These are phyloP conservation scores for Griposia aprilina DNA, from an alignment of 2,888 invertebrate genomes.

Conservation along the genomic window DNA sequence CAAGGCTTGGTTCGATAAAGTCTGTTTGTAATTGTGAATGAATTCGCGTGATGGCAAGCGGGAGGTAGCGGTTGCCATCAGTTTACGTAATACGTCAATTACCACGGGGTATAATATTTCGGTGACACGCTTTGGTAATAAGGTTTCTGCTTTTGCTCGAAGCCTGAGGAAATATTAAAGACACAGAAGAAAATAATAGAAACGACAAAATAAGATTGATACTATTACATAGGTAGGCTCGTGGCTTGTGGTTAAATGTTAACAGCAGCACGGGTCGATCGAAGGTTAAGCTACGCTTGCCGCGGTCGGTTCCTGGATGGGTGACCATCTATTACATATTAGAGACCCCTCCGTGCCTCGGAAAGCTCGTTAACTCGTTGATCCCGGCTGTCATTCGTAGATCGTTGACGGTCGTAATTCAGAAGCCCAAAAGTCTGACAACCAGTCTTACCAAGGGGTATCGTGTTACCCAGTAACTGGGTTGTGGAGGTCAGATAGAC, in stretches of 20 bases:
- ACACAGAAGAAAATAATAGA: conserved; percentile 4
- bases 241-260: too few relatives aligned
- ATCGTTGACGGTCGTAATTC: background rate
- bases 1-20: conserved; percentile 64
- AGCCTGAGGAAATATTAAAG: conserved; percentile 15
- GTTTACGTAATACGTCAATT: conserved; percentile 65
- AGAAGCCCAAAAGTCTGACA: background rate
- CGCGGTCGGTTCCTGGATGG: background rate
- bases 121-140: conserved; percentile 48
- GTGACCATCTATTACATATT: background rate
- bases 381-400: background rate
- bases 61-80: conserved; percentile 44
- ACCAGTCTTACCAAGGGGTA: background rate
- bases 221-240: background rate
- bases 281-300: too few relatives aligned
- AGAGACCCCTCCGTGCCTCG: background rate
- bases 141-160: conserved; percentile 32
- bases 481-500: background rate
- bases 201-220: background rate
- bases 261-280: too few relatives aligned
- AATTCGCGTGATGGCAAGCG: conserved; percentile 66
- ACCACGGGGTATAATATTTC: conserved; percentile 23
- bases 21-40: conserved; percentile 60
- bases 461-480: background rate
- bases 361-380: background rate